Conservation (phyloP, 2,888 invertebrate genomes). For the Pandemis corylana region DNA sequence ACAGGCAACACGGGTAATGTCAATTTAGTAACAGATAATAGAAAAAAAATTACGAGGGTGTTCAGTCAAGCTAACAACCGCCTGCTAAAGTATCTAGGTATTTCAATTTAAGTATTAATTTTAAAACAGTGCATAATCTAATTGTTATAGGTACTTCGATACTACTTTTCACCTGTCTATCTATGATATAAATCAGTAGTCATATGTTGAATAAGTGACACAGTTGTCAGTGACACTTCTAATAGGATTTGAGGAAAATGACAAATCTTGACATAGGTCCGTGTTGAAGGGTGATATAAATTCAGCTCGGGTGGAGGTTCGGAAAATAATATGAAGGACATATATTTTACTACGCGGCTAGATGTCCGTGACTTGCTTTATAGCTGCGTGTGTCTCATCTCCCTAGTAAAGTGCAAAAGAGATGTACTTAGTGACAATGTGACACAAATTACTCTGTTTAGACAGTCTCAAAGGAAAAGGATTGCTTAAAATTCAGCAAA, state of each 20-base stretch:
- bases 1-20: no score
- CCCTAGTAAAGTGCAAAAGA: neutral
- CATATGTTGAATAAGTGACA: slow-evolving; percentile 5
- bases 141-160: neutral
- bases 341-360: neutral
- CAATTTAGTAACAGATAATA: no score
- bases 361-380: neutral
- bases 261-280: slow-evolving; percentile 16
- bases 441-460: no score
- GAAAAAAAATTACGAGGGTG: no score
- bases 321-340: slow-evolving; percentile 4
- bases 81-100: no score
- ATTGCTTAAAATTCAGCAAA: neutral
- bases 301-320: neutral
- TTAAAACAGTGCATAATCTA: neutral
- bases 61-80: no score
- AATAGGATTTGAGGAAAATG: slow-evolving; percentile 1
- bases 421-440: neutral
- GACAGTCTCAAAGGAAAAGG: neutral
- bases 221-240: slow-evolving; percentile 5
- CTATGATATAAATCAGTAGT: neutral
- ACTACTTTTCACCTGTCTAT: neutral
- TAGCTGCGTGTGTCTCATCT: neutral
- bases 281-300: slow-evolving; percentile 1
- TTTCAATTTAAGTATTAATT: no score